Evolutionary conservation across 1,140 invertebrate species (phyloP).

Genomic region (Aleiodes sp.): DNA sequence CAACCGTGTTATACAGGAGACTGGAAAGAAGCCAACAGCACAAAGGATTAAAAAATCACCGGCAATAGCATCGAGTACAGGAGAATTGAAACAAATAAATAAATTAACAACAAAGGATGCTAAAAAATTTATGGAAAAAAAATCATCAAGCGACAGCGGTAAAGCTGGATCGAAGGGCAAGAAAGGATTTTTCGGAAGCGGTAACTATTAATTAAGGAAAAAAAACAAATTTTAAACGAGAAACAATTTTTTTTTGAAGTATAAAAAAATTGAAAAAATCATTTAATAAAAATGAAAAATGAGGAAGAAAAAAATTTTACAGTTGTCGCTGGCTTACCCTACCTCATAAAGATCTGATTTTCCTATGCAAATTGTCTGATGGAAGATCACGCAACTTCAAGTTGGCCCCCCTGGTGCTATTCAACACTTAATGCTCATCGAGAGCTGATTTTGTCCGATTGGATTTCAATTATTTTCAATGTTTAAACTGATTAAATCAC

Average conservation of each 20-base stretch:
- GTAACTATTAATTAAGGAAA: conserved; percentile 69
- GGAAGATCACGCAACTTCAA: conserved; percentile 26
- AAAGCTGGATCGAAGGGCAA: conserved; percentile 71
- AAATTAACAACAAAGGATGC: conserved; percentile 63
- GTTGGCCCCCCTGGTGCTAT: too few species aligned
- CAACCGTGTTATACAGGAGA: conserved; percentile 61
- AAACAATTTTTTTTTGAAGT: too few species aligned
- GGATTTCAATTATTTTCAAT: too few species aligned
- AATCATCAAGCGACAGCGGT: conserved; percentile 44
- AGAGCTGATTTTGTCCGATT: conserved; percentile 21
- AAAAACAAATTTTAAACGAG: too few species aligned
- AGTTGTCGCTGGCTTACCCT: conserved; percentile 63
- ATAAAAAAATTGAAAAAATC: conserved; percentile 17
- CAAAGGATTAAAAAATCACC: conserved; percentile 1
- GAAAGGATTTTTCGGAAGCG: conserved; percentile 84
- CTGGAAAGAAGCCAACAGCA: conserved; percentile 31
- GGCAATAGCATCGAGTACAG: conserved; percentile 25
- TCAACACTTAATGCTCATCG: conserved; percentile 12
- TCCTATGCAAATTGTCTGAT: conserved; percentile 24
- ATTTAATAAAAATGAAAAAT: conserved; percentile 12
- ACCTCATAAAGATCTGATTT: conserved; percentile 62
- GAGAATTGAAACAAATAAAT: conserved; percentile 61
- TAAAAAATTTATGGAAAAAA: conserved; percentile 53
- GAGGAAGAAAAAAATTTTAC: conserved; percentile 49
- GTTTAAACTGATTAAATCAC: conserved; percentile 15